phyloP scores from a whole-genome alignment of 2,797 vertebrate genomes.

The Catamblyrhynchus diadema region DNA sequence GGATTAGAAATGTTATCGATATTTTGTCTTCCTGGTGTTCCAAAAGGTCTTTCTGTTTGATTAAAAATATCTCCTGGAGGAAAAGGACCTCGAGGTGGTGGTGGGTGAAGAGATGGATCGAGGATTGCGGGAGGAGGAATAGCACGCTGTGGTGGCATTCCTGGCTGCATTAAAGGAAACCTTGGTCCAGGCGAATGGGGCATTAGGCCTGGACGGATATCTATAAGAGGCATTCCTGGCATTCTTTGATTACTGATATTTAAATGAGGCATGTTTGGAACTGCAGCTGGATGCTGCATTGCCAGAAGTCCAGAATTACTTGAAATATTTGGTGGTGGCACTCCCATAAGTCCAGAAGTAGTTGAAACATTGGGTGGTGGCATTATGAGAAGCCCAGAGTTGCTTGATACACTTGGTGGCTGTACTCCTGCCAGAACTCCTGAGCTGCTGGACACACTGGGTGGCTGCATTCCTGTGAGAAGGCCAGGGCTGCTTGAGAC shows the following conservation, averaged over 20 bases:
- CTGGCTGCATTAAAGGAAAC: conserved; percentile 91
- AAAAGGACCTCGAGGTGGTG: conserved; percentile 87
- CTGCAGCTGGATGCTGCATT: conserved; percentile 82
- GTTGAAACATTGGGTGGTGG: conserved; percentile 78
- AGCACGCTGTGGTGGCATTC: conserved; percentile 79
- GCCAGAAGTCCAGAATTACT: conserved; percentile 76
- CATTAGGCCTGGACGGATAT: conserved; percentile 89
- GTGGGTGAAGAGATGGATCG: conserved; percentile 85
- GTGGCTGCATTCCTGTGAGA: conserved; percentile 71
- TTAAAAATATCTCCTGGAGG: conserved; percentile 88
- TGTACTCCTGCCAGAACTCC: conserved; percentile 73
- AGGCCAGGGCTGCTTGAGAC: conserved; percentile 72
- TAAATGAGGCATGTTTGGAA: conserved; percentile 86
- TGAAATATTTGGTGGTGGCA: conserved; percentile 77
- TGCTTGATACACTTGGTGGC: conserved; percentile 73
- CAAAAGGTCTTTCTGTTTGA: conserved; percentile 81
- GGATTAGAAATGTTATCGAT: conserved; percentile 82
- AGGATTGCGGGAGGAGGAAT: conserved; percentile 80
- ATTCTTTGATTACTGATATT: conserved; percentile 86
- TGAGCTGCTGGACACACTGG: conserved; percentile 72
- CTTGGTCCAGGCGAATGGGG: conserved; percentile 79
- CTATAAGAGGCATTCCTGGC: conserved; percentile 88
- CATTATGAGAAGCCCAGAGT: conserved; percentile 74
- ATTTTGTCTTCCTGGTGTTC: conserved; percentile 75
- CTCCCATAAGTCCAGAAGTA: conserved; percentile 82